phyloP scores from a whole-genome alignment of 2,113 vertebrate genomes.

The Embiotoca jacksoni region DNA sequence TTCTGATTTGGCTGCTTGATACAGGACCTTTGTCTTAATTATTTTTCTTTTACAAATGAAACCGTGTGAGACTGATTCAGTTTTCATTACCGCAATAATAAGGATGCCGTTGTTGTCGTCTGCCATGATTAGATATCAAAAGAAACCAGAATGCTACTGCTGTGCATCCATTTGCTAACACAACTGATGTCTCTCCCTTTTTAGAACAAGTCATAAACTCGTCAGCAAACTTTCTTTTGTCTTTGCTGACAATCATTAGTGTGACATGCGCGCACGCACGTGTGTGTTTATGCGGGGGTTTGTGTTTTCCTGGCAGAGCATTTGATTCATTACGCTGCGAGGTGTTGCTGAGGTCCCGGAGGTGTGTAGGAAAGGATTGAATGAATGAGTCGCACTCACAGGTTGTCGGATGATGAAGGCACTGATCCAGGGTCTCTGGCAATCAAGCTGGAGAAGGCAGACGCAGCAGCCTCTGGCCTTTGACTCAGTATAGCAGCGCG shows the following conservation, averaged over 20 bases:
- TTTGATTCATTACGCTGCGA: conserved; percentile 53
- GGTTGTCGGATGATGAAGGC: conserved; percentile 60
- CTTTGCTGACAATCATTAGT: conserved; percentile 11
- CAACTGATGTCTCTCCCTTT: neutral
- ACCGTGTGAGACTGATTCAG: conserved; percentile 72
- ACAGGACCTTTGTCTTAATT: conserved; percentile 75
- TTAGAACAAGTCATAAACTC: conserved; percentile 31
- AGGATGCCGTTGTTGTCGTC: conserved; percentile 61
- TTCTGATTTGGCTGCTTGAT: conserved; percentile 65
- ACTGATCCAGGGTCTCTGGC: conserved; percentile 49
- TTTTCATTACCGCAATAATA: conserved; percentile 69
- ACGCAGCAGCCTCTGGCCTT: conserved; percentile 52
- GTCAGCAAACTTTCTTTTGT: conserved; percentile 54
- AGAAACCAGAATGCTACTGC: conserved; percentile 4
- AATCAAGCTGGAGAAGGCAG: conserved; percentile 30
- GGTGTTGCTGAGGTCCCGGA: conserved; percentile 45
- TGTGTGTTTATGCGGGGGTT: conserved; percentile 33
- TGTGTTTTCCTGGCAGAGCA: conserved; percentile 37
- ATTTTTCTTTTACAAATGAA: conserved; percentile 76
- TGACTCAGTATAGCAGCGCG: conserved; percentile 25
- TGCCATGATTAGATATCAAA: conserved; percentile 63
- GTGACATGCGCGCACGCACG: neutral
- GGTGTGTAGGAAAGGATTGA: conserved; percentile 54
- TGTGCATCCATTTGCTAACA: conserved; percentile 16
- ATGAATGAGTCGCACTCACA: conserved; percentile 58